Evolutionary conservation across 2,888 invertebrate species (phyloP), one percentile per base, ranked within the genome.

Genomic region (Drosophila leonis): DNA sequence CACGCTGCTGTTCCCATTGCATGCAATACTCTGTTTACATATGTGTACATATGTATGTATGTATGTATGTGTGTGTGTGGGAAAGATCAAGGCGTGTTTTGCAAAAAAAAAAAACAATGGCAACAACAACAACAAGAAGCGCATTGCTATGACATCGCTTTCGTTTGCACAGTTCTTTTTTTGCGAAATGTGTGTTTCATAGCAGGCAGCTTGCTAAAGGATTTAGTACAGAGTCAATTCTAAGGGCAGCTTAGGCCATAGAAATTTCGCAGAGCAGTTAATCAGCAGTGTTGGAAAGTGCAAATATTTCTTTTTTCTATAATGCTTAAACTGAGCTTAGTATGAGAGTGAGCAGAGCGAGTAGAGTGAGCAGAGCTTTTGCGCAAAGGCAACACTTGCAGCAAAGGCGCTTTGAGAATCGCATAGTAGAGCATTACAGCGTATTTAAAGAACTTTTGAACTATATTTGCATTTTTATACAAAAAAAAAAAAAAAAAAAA

Each of bases 61-160:
- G 27, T 68, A 59, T 62, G 51, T 56, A 46, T 46, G 62, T 67
- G 76, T 83, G 76, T 71, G 83, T 84, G 84, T 84, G 84, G 83
- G 87, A 84, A 88, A 86, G 88, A 84, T 84, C 84, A 84, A 80
- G 84, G 87, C 83, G 75, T 77, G 85, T 73, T 66, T 69, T 60
- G 55, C 61, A 75, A 80, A 78, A 63, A 78, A 79, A 4, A 37
- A 37, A 37, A 15, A 73, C 84, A 83, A 82, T 67, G 67, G 24
- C 70, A 80, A 60, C 60, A 63, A 66, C 64, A 63, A 66, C 64
- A 74, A 63, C 51, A 81, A 71, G 65, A 79, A 69, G 63, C 57
- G 46, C 56, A 65, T 54, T 70, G 65, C 75, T 55, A 75, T 44
- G 29, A 65, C 70, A 70, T 63, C 70, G 54, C 65, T 77, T 68